Evolutionary conservation across 2,888 invertebrate species (phyloP).

Genomic region (Dicyrtoma fusca): DNA sequence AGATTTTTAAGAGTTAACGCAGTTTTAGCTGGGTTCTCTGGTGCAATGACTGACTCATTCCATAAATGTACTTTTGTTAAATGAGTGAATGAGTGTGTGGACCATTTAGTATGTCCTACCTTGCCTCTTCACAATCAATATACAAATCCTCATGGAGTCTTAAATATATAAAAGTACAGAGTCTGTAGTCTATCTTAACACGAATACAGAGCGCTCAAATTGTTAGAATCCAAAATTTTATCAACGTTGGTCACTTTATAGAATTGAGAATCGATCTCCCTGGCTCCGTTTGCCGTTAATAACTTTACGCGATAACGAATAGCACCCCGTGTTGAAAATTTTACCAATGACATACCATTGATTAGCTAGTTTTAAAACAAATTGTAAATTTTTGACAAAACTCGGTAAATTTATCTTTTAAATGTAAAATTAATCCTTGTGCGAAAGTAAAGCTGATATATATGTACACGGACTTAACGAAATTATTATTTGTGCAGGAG

Average conservation of each 20-base stretch:
- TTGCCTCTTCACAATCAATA: not conserved
- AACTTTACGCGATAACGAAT: no score
- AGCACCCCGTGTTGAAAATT: no score
- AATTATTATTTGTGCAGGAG: no score
- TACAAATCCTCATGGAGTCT: not conserved
- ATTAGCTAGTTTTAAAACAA: no score
- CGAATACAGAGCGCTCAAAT: constrained; percentile 21
- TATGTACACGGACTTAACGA: no score
- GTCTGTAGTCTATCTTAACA: constrained; percentile 1
- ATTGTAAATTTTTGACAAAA: not conserved
- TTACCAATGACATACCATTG: no score
- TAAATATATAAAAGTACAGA: not conserved
- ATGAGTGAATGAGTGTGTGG: constrained; percentile 19
- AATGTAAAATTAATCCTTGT: constrained; percentile 16
- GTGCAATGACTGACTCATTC: constrained; percentile 33
- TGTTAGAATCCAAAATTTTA: constrained; percentile 14
- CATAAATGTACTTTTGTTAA: constrained; percentile 32
- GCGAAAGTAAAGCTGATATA: constrained; percentile 19
- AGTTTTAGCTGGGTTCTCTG: constrained; percentile 23
- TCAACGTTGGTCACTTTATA: not conserved
- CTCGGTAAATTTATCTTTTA: constrained; percentile 12
- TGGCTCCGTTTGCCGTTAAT: no score
- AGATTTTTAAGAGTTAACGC: constrained; percentile 22
- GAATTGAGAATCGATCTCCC: no score
- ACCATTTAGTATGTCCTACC: constrained; percentile 18